phyloP scores from a whole-genome alignment of 2,797 vertebrate genomes.

The Lerista edwardsae region DNA sequence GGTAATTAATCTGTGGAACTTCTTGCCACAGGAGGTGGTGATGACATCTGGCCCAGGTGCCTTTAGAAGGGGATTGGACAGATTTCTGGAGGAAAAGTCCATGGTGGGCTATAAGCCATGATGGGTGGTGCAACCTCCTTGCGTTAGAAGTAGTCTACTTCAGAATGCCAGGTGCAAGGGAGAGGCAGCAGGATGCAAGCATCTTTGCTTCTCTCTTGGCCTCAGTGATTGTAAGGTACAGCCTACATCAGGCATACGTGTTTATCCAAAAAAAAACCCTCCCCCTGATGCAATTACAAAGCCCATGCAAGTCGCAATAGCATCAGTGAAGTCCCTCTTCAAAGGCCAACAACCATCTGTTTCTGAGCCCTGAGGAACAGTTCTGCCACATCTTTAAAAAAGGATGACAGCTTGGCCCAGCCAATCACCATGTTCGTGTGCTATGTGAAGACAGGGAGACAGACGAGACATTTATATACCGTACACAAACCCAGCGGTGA shows the following conservation, averaged over 20 bases:
- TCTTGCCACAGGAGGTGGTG: too few species aligned
- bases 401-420: neutral
- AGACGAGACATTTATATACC: slow-evolving; percentile 20
- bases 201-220: neutral
- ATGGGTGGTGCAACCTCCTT: too few species aligned
- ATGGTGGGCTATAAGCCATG: too few species aligned
- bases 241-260: neutral
- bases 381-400: neutral
- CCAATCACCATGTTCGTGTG: neutral
- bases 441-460: neutral
- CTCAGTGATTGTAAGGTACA: neutral
- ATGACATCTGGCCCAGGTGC: too few species aligned
- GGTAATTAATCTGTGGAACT: too few species aligned
- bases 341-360: slow-evolving; percentile 5
- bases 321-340: neutral
- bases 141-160: too few species aligned
- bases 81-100: too few species aligned
- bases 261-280: neutral
- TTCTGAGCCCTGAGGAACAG: slow-evolving; percentile 1
- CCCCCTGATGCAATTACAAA: neutral
- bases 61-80: too few species aligned
- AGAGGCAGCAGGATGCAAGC: too few species aligned
- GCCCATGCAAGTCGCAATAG: neutral
- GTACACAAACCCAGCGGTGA: slow-evolving; percentile 10
- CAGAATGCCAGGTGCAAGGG: too few species aligned